Evolutionary conservation across 2,888 invertebrate genomes (phyloP).

Genomic region (Philonicus albiceps): DNA sequence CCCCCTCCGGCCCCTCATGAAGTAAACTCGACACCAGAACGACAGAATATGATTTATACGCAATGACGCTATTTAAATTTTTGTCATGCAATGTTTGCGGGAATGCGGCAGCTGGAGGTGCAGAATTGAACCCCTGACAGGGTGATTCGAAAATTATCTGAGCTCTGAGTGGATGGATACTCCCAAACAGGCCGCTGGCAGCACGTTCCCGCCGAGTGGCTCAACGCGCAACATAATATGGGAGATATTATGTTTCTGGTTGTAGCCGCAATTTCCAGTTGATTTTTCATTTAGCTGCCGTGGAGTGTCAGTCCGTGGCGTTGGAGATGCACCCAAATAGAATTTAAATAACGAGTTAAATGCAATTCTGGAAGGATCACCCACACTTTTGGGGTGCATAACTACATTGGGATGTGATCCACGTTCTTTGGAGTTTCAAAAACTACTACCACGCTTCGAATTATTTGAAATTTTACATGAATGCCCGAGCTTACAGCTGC

Average conservation of each 20-base stretch:
- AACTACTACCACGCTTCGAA: neutral
- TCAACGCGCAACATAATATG: neutral
- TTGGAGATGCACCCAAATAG: neutral
- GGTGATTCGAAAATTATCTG: neutral
- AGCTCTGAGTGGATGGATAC: neutral
- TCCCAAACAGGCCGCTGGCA: neutral
- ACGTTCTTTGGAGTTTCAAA: neutral
- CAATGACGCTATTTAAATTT: constrained; percentile 42
- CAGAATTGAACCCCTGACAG: neutral
- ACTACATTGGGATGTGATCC: neutral
- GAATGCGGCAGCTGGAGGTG: neutral
- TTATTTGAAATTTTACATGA: neutral
- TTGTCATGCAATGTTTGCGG: neutral
- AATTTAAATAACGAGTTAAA: neutral
- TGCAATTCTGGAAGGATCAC: neutral
- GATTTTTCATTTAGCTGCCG: neutral
- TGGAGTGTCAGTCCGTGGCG: neutral
- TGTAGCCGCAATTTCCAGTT: neutral
- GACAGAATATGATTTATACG: constrained; percentile 23
- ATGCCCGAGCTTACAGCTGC: neutral
- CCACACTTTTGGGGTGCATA: neutral
- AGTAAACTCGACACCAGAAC: neutral
- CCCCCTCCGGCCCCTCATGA: neutral
- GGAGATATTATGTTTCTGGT: neutral
- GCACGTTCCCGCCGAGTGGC: neutral